phyloP scores from a whole-genome alignment of 2,113 vertebrate genomes.

The Hymenochirus boettgeri region DNA sequence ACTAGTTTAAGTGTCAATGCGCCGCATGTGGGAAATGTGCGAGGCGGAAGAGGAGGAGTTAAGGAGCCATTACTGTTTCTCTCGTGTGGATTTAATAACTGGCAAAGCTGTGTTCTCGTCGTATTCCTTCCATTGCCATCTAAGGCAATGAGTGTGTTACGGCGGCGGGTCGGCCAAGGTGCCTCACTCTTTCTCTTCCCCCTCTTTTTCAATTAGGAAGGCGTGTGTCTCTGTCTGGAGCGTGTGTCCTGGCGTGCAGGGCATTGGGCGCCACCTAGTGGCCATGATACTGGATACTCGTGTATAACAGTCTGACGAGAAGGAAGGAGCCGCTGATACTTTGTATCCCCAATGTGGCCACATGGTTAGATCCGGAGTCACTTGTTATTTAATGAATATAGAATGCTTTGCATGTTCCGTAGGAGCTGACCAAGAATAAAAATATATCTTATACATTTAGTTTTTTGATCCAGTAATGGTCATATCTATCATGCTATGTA shows the following conservation, averaged over 20 bases:
- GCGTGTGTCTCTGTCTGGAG: not conserved
- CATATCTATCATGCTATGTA: too few species aligned
- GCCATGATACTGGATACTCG: constrained; percentile 71
- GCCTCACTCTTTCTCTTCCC: not conserved
- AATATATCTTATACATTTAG: too few species aligned
- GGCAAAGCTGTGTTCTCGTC: not conserved
- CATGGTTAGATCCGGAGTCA: constrained; percentile 68
- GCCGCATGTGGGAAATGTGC: not conserved
- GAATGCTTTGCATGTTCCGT: too few species aligned
- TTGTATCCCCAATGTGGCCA: constrained; percentile 65
- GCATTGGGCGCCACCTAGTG: constrained; percentile 69
- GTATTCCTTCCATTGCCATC: not conserved
- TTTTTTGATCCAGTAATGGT: too few species aligned
- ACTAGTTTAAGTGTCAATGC: too few species aligned
- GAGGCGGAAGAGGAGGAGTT: constrained; percentile 8
- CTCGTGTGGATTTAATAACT: not conserved
- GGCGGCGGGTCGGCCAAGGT: not conserved
- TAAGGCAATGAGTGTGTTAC: not conserved
- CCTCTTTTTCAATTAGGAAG: not conserved
- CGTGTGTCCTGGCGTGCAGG: constrained; percentile 21
- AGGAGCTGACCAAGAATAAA: too few species aligned
- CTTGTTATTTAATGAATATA: too few species aligned
- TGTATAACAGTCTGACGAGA: constrained; percentile 82
- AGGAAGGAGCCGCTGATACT: constrained; percentile 76
- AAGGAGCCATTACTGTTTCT: not conserved